These are phyloP conservation scores for Malurus leucopterus DNA, from an alignment of 2,797 vertebrate species.

Conservation along the genomic window DNA sequence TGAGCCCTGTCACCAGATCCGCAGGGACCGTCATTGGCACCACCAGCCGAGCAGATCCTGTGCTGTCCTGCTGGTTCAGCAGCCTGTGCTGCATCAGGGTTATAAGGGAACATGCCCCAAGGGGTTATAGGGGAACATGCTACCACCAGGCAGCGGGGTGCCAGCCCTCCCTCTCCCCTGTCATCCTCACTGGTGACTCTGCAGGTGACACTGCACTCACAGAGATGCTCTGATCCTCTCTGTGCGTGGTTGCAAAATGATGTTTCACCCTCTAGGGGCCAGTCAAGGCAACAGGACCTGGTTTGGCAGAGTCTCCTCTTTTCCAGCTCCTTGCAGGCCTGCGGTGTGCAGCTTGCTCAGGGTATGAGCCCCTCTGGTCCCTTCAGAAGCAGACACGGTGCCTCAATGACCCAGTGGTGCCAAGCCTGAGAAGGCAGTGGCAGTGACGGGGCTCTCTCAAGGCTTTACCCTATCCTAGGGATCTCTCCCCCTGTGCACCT, in stretches of 20 bases:
- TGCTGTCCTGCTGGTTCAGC: not conserved
- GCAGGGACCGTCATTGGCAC: rapidly evolving
- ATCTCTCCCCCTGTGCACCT: not conserved
- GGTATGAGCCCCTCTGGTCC: not conserved
- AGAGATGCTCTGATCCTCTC: not conserved
- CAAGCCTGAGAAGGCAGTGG: not conserved
- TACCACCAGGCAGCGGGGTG: not conserved
- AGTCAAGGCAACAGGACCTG: not conserved
- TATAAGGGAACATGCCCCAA: not conserved
- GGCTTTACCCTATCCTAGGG: too few species aligned
- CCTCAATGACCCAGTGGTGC: rapidly evolving
- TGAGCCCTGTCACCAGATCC: not conserved
- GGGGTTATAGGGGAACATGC: rapidly evolving
- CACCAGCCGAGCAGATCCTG: not conserved
- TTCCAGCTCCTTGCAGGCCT: not conserved
- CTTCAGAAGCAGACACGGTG: rapidly evolving
- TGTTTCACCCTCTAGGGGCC: not conserved
- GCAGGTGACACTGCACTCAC: rapidly evolving
- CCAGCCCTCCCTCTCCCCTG: not conserved
- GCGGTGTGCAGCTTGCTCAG: not conserved
- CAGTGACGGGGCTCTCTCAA: rapidly evolving
- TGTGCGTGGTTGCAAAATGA: not conserved
- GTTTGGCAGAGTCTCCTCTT: not conserved
- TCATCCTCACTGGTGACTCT: not conserved
- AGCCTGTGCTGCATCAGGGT: not conserved